Base-by-base conservation (phyloP, 2,888 invertebrate genomes). In the Pardosa pseudoannulata region DNA sequence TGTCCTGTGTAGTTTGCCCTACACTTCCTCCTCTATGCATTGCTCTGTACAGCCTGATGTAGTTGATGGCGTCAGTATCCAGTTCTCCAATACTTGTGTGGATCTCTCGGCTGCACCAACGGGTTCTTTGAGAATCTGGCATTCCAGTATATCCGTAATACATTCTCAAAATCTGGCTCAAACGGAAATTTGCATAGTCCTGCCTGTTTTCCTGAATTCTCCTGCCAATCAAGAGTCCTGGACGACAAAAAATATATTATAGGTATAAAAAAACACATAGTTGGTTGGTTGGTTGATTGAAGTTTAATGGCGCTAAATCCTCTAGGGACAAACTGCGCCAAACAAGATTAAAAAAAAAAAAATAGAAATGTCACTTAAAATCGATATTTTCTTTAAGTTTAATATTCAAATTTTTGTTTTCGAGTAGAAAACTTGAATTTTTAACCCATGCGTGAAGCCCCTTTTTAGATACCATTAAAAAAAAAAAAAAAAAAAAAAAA, bases 131-230 rank as follows among this genome's bases (percentile, higher is more conserved):
- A 19, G 46, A 23, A 28, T 56, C 68, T 0, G 36, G n/a, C 0
- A 85, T 46, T 28, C 83, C 83, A 13, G 81, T 71, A 7, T 74
- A 72, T 19, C 88, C 83, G 29, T 89, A 89, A 50, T 88, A 89
- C 73, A 87, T 88, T 13, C 88, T 76, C 13, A 89, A 70, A n/a
- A 89, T 89, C 74, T 85, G 67, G 41, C 89, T 89, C 46, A 89
- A 72, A 32, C 65, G 65, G 11, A 88, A 16, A 16, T 79, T 46
- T 50, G 32, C 27, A n/a, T 39, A 76, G 0, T 19, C 28, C 13
- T 72, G 29, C 0, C 7, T 50, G 6, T 76, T 78, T 23, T 79
- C 79, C 29, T 67, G 56, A 0, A 85, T 29, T 68, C 50, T 68
- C 23, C 23, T 56, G 0, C 85, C 85, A 19, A 85, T 56, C 7